Evolutionary conservation across 2,888 invertebrate species (phyloP), one percentile per base, ranked within the genome.

Genomic region (Microplitis manilae): DNA sequence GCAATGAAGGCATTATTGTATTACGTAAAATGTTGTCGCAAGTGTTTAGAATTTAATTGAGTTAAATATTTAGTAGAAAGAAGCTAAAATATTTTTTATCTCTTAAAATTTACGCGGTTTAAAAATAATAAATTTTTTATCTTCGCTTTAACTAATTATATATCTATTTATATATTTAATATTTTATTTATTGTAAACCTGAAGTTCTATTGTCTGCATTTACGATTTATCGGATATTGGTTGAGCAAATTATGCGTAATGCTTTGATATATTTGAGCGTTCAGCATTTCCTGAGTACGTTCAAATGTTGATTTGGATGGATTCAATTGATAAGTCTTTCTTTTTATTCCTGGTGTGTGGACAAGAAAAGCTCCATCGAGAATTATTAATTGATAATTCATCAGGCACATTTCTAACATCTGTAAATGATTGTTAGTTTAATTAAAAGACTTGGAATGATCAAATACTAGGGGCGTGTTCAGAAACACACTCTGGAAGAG

Each of bases 391-490:
- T 93, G 92, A 87, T 95, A 95, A 82, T 93, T 92, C 88, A 93
- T 91, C 79, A 95, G 92, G 87, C 95, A 95, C 91, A 95, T 93
- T 89, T 95, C 94, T 85, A 94, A 90, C 94, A 95, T 95, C 95
- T 95, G 89, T 1, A 84, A 87, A 15, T 60, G 68, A 30, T 62
- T 69, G 8, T 30, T 30, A 50, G 1, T n/a, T 65, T 39, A 9
- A 40, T 8, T 30, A 30, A 30, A 30, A 30, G 30, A 30, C 30
- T n/a, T n/a, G n/a, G n/a, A n/a, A n/a, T n/a, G n/a, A n/a, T n/a
- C n/a, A n/a, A n/a, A n/a, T n/a, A n/a, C n/a, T n/a, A n/a, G n/a
- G n/a, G n/a, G n/a, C n/a, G n/a, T n/a, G n/a, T n/a, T n/a, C n/a
- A n/a, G n/a, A n/a, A n/a, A n/a, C n/a, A n/a, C n/a, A n/a, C n/a